A percentile compares a stretch with the other conserved stretches of the same genome.
Conservation (phyloP, 2,888 invertebrate genomes). For the Perizoma flavofasciatum region DNA sequence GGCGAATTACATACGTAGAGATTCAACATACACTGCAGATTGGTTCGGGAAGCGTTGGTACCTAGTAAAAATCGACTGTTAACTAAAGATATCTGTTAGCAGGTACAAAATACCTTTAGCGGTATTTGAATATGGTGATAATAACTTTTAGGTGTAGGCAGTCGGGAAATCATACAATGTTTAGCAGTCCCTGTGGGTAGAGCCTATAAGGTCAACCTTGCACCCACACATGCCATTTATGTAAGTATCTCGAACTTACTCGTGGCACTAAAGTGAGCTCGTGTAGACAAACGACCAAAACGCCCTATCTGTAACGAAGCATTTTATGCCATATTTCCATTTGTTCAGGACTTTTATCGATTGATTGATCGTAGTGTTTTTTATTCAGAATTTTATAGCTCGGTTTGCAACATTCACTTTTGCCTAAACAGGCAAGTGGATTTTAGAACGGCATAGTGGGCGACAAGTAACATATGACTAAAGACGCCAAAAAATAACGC, state of each 20-base stretch:
- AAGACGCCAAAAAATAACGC: too few species aligned
- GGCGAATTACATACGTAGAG: too few species aligned
- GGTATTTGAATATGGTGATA: constrained; percentile 57
- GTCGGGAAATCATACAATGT: constrained; percentile 77
- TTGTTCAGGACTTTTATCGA: constrained; percentile 30
- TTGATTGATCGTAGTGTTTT: constrained; percentile 18
- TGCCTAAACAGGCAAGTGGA: constrained; percentile 81
- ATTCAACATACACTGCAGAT: too few species aligned
- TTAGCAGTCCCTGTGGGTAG: constrained; percentile 74
- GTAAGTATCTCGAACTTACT: constrained; percentile 64
- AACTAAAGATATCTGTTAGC: too few species aligned
- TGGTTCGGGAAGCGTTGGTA: too few species aligned
- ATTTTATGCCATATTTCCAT: constrained; percentile 41
- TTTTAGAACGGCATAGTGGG: constrained; percentile 79
- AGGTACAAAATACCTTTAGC: too few species aligned
- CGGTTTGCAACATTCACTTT: constrained; percentile 81
- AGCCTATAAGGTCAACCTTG: constrained; percentile 82
- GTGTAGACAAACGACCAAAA: constrained; percentile 41
- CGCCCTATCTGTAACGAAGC: constrained; percentile 25
- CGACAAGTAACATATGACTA: constrained; percentile 55
- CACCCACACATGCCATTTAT: constrained; percentile 80
- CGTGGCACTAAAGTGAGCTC: constrained; percentile 51
- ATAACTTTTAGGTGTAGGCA: constrained; percentile 68
- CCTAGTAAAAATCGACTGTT: too few species aligned
- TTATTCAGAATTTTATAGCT: constrained; percentile 46